Conservation (phyloP, 1,140 invertebrate species). For the Zaprionus ghesquierei region DNA sequence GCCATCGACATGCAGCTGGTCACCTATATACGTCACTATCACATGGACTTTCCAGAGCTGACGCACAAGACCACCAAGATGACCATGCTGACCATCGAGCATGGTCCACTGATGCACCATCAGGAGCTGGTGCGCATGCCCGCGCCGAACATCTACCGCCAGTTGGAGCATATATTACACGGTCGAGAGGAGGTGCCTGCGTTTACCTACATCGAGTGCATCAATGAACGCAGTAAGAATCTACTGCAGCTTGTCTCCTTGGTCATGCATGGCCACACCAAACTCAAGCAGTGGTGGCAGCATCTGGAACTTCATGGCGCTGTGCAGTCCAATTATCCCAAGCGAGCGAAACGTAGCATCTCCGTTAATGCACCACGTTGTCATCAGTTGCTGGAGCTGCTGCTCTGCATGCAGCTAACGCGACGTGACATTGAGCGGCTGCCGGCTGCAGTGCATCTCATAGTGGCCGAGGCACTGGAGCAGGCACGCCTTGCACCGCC, state of each 20-base stretch:
- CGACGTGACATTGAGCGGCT: conserved; percentile 88
- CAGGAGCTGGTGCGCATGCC: conserved; percentile 86
- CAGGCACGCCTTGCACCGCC: conserved; percentile 90
- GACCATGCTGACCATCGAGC: conserved; percentile 83
- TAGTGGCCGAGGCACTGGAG: conserved; percentile 90
- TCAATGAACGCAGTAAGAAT: conserved; percentile 89
- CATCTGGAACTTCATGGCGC: conserved; percentile 60
- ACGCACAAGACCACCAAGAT: conserved; percentile 80
- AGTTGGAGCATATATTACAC: conserved; percentile 87
- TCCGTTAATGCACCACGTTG: conserved; percentile 51
- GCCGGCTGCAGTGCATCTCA: conserved; percentile 89
- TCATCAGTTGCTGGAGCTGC: conserved; percentile 71
- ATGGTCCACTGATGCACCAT: conserved; percentile 86
- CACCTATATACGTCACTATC: conserved; percentile 91
- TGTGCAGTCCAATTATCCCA: conserved; percentile 59
- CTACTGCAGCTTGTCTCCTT: conserved; percentile 82
- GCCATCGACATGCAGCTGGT: conserved; percentile 89
- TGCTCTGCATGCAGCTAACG: conserved; percentile 84
- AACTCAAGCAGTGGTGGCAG: conserved; percentile 75
- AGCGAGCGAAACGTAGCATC: conserved; percentile 60
- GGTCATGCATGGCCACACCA: conserved; percentile 60
- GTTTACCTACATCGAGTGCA: conserved; percentile 88
- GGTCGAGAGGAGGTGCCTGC: conserved; percentile 80
- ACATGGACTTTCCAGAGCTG: conserved; percentile 90
- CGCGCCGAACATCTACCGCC: conserved; percentile 88